These are phyloP conservation scores for Patella pellucida DNA, from an alignment of 2,888 invertebrate genomes.

Conservation along the genomic window DNA sequence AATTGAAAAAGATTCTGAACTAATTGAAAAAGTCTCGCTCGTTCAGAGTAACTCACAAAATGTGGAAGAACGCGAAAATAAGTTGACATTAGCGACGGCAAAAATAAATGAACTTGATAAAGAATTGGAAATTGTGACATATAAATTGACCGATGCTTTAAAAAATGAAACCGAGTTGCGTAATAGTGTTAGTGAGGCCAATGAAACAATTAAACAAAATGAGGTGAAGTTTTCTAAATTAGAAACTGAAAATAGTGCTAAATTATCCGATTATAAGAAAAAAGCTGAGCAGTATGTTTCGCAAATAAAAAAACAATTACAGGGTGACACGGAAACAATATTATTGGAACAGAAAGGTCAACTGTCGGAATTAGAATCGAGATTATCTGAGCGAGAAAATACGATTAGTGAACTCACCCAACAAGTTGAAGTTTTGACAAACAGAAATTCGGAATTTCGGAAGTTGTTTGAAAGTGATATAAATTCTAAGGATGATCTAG, in stretches of 20 bases:
- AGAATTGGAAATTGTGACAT: constrained; percentile 23
- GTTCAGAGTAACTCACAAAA: not conserved
- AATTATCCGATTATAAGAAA: constrained; percentile 64
- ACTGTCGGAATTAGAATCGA: constrained; percentile 30
- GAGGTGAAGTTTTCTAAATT: constrained; percentile 29
- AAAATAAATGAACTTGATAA: constrained; percentile 3
- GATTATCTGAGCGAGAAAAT: constrained; percentile 15
- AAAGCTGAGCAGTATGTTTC: constrained; percentile 62
- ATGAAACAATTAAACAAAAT: constrained; percentile 2
- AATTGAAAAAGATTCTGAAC: constrained; percentile 27
- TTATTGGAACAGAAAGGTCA: constrained; percentile 43
- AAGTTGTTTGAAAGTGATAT: constrained; percentile 36
- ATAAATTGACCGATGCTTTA: constrained; percentile 13
- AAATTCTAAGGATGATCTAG: constrained; percentile 43
- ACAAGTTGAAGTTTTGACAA: constrained; percentile 25
- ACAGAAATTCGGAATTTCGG: constrained; percentile 30
- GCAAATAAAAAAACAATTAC: constrained; percentile 62
- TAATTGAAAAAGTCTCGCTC: not conserved
- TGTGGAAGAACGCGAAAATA: not conserved
- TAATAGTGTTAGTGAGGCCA: not conserved
- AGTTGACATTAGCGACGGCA: not conserved
- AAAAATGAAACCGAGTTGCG: constrained; percentile 14
- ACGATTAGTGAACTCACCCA: constrained; percentile 26
- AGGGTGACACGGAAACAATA: constrained; percentile 50
- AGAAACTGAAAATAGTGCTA: constrained; percentile 56